These are phyloP conservation scores for Eretmochelys imbricata DNA, from an alignment of 2,113 vertebrate genomes.

Conservation along the genomic window DNA sequence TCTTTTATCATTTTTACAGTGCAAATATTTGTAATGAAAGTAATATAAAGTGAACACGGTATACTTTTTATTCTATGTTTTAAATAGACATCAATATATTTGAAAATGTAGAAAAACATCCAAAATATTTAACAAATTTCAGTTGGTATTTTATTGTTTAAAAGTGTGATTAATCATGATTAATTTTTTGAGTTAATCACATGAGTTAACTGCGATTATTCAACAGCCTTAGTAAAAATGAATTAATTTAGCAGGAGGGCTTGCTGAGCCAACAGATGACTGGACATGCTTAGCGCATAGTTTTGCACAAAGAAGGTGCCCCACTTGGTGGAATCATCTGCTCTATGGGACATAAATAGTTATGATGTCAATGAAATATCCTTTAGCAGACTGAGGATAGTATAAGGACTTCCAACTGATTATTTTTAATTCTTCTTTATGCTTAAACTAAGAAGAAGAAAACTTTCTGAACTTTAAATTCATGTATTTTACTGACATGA, in stretches of 20 bases:
- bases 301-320: background rate
- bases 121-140: too few species aligned
- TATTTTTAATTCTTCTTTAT: background rate
- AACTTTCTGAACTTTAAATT: conserved; percentile 7
- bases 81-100: too few species aligned
- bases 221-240: background rate
- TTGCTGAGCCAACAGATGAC: background rate
- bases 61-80: too few species aligned
- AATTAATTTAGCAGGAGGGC: background rate
- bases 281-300: background rate
- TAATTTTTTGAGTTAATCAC: too few species aligned
- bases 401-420: background rate
- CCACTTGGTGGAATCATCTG: background rate
- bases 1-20: too few species aligned
- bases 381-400: background rate
- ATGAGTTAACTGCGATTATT: too few species aligned
- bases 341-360: background rate
- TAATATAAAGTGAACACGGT: too few species aligned
- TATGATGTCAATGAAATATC: background rate
- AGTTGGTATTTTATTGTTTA: too few species aligned
- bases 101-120: too few species aligned
- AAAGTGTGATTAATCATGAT: too few species aligned
- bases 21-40: too few species aligned
- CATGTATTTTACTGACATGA: background rate
- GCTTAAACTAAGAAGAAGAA: background rate